Percentiles rank a stretch among this genome's conserved stretches.
Evolutionary conservation across 2,888 invertebrate genomes (phyloP).

Genomic region (Trachelus stipa): DNA sequence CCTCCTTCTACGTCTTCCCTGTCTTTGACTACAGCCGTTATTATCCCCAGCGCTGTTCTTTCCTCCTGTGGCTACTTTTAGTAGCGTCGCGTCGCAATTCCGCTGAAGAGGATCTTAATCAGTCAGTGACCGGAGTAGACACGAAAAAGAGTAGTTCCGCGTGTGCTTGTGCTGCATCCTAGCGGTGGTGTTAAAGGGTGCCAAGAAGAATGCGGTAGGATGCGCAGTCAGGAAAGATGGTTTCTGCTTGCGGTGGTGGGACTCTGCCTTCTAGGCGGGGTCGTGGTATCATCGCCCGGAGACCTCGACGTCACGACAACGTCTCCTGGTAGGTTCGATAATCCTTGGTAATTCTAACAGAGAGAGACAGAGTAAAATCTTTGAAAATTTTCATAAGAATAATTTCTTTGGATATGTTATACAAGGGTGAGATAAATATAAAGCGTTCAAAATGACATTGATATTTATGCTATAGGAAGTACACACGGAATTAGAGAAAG

Average conservation of each 20-base stretch:
- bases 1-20: background rate
- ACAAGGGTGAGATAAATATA: background rate
- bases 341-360: conserved; percentile 10
- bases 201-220: conserved; percentile 57
- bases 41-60: background rate
- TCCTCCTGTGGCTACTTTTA: background rate
- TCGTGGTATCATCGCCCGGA: conserved; percentile 29
- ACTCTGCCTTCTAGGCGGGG: conserved; percentile 45
- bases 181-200: conserved; percentile 5
- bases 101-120: background rate
- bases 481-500: background rate
- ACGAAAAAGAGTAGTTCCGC: background rate
- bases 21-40: background rate
- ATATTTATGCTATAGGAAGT: background rate
- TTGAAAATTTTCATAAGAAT: background rate
- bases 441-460: background rate
- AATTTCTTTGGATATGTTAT: background rate
- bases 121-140: background rate
- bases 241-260: conserved; percentile 45
- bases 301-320: conserved; percentile 22
- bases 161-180: background rate
- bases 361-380: conserved; percentile 9
- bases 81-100: background rate
- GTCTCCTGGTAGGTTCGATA: background rate
- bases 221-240: conserved; percentile 53